Evolutionary conservation across 2,888 invertebrate species (phyloP), one percentile per base, ranked within the genome.

Genomic region (Drosophila longiperda): DNA sequence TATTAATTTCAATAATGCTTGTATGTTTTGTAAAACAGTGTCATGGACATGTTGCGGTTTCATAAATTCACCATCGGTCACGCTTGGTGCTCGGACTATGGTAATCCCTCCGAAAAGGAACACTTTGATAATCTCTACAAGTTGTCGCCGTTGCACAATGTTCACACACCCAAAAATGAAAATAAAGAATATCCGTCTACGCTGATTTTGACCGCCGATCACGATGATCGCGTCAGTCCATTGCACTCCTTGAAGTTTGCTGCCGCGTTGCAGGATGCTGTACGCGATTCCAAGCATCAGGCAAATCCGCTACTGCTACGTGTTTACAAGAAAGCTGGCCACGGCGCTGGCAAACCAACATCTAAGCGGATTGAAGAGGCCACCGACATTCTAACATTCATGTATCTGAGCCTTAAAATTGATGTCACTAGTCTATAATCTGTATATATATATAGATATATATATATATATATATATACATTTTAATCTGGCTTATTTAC

Each of bases 11-110:
- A 55, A n/a, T 8, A 38, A 29, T 55, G 3, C 1, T 57, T 57
- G 15, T 23, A 34, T 20, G 9, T 49, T 9, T 36, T 23, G 36
- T 3, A 73, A 92, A 92, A 60, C 93, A 98, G 98, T 17, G 99
- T 99, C 2, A 94, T 99, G 94, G 99, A 99, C 94, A 98, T 99
- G 99, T 94, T 99, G 73, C 95, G 99, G 65, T 99, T 97, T 94
- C 99, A 99, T 93, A 98, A 98, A 94, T 99, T 99, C 93, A 99
- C 99, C 8, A 98, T 99, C 91, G 99, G 99, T 0, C 97, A 97
- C 93, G 97, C 98, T 52, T 99, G 99, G 99, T 96, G 93, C 68
- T 97, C 98, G 0, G 99, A 99, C 94, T 99, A 97, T 94, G 99
- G 99, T 49, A 96, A 96, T 93, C 96, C 99, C 0, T 98, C 98